Percentiles rank a stretch among this genome's conserved stretches.
Conservation (phyloP, 2,113 vertebrate species). For the Diadophis punctatus region DNA sequence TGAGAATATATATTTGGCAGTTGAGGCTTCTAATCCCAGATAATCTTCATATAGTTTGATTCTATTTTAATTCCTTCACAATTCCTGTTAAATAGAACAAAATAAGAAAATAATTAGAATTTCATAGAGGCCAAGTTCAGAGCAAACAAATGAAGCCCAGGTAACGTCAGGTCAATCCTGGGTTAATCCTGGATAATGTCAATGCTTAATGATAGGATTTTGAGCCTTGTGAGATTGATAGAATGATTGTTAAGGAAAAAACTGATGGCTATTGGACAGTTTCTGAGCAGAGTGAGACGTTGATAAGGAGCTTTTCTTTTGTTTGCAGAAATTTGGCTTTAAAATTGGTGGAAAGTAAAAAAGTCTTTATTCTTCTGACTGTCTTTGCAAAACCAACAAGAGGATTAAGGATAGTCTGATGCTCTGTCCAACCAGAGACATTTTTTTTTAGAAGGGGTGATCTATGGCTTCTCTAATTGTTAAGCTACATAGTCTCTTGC, state of each 20-base stretch:
- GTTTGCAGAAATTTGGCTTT: neutral
- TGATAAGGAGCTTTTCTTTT: neutral
- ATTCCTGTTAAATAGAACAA: slow-evolving; percentile 10
- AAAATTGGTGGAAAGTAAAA: neutral
- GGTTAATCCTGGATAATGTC: neutral
- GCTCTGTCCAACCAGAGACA: neutral
- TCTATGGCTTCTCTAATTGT: neutral
- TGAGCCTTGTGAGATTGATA: neutral
- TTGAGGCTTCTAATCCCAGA: slow-evolving; percentile 26
- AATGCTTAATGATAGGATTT: neutral
- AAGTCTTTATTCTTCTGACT: neutral
- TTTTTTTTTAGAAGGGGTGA: neutral
- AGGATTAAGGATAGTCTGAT: neutral
- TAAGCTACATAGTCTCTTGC: neutral
- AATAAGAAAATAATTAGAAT: neutral
- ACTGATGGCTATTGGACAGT: neutral
- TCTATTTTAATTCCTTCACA: neutral
- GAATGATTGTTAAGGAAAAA: neutral
- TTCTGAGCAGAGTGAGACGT: neutral
- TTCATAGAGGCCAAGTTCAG: slow-evolving; percentile 27
- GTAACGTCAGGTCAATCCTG: neutral
- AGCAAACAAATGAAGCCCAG: rapidly evolving
- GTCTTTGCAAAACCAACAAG: neutral
- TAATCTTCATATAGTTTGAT: neutral
- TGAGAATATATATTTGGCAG: slow-evolving; percentile 25